Conservation (phyloP, 2,888 invertebrate species). For the Tipula helvola region DNA sequence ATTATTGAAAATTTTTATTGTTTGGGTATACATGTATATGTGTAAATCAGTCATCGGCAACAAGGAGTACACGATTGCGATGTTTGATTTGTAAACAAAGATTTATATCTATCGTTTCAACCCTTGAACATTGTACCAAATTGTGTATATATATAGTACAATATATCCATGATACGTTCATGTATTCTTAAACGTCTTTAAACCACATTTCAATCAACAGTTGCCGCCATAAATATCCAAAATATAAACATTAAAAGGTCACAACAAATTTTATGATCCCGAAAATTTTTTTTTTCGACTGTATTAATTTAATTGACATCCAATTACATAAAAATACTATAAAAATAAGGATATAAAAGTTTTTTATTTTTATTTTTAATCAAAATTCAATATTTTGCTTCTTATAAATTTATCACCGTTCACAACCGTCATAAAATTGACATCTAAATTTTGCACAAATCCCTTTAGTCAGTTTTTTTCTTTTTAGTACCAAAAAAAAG, state of each 20-base stretch:
- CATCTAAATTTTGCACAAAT: conserved; percentile 4
- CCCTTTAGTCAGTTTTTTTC: neutral
- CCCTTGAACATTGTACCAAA: neutral
- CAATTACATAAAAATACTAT: conserved; percentile 4
- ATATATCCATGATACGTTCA: neutral
- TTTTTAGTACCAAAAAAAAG: neutral
- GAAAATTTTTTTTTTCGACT: neutral
- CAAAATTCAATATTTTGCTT: conserved; percentile 4
- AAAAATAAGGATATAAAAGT: neutral
- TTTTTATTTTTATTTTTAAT: neutral
- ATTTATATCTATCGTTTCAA: neutral
- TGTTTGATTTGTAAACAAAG: neutral
- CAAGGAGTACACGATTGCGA: neutral
- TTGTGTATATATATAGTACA: neutral
- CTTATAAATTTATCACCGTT: neutral
- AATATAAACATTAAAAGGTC: neutral
- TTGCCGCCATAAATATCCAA: neutral
- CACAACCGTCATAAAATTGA: conserved; percentile 4
- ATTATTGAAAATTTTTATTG: neutral
- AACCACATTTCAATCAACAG: neutral
- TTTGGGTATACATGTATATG: neutral
- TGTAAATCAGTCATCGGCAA: neutral
- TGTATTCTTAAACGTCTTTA: neutral
- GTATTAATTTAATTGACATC: neutral
- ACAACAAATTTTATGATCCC: neutral